A percentile compares a stretch with the other conserved stretches of the same genome.
phyloP scores from a whole-genome alignment of 2,888 invertebrate genomes.

The Fragum whitleyi region DNA sequence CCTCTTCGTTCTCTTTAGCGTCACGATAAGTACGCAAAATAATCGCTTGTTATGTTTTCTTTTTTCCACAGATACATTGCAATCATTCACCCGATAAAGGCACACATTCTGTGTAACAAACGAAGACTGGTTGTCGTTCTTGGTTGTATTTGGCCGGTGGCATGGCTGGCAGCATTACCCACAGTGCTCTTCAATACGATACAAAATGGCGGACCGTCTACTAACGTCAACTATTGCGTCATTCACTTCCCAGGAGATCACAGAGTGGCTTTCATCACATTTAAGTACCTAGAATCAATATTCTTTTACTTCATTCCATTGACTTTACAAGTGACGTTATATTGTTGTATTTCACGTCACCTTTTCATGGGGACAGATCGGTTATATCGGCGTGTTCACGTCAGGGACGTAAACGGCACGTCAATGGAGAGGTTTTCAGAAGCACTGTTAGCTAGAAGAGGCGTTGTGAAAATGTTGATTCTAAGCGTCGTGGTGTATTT shows the following conservation, averaged over 20 bases:
- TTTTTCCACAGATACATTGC: slow-evolving; percentile 84
- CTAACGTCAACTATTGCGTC: slow-evolving; percentile 78
- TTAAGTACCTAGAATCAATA: slow-evolving; percentile 83
- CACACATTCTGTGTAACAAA: slow-evolving; percentile 84
- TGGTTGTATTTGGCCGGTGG: slow-evolving; percentile 83
- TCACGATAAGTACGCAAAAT: no score
- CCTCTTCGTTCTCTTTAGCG: no score
- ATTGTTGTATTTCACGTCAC: slow-evolving; percentile 80
- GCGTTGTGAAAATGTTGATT: slow-evolving; percentile 86
- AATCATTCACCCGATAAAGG: slow-evolving; percentile 85
- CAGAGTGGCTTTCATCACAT: slow-evolving; percentile 69
- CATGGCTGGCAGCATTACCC: slow-evolving; percentile 82
- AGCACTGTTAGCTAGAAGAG: slow-evolving; percentile 80
- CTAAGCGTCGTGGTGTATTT: slow-evolving; percentile 86
- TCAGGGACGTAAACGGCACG: slow-evolving; percentile 72
- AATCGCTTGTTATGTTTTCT: no score
- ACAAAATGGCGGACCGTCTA: slow-evolving; percentile 62
- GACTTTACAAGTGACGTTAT: slow-evolving; percentile 81
- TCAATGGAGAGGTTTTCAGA: slow-evolving; percentile 74
- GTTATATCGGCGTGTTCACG: slow-evolving; percentile 74
- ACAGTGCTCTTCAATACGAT: slow-evolving; percentile 82
- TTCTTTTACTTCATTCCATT: slow-evolving; percentile 84
- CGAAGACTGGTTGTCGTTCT: slow-evolving; percentile 82
- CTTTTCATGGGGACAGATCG: slow-evolving; percentile 81
- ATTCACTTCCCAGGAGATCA: slow-evolving; percentile 78